Percentiles rank a stretch among this genome's conserved stretches.
These are phyloP conservation scores for Meda fulgida DNA, from an alignment of 2,797 vertebrate species.

Conservation along the genomic window DNA sequence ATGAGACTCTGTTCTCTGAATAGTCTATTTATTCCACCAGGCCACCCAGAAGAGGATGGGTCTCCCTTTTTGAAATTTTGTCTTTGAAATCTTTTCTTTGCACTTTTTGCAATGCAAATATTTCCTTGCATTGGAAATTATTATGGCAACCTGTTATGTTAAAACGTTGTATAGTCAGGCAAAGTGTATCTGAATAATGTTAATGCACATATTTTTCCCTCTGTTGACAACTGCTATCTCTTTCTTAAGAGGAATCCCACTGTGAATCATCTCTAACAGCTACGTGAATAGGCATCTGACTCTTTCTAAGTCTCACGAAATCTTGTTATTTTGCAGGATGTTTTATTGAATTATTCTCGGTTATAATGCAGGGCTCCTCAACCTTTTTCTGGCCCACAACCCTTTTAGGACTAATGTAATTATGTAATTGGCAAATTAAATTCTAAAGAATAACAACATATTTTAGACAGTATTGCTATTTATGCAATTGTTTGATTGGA, in stretches of 20 bases:
- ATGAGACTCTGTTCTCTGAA: background rate
- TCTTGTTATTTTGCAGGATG: background rate
- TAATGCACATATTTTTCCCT: background rate
- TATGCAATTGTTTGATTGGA: background rate
- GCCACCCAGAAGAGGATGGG: background rate
- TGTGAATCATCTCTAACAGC: background rate
- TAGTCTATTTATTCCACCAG: constrained; percentile 24
- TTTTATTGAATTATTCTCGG: background rate
- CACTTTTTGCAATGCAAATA: background rate
- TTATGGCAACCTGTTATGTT: background rate
- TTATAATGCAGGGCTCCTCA: background rate
- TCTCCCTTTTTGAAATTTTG: background rate
- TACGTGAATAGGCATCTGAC: background rate
- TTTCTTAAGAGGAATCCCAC: background rate
- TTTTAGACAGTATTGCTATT: background rate
- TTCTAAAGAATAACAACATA: background rate
- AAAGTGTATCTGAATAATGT: background rate
- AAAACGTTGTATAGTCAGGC: background rate
- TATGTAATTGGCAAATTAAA: background rate
- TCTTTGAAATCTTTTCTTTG: background rate
- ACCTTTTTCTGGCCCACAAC: background rate
- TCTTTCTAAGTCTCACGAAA: background rate
- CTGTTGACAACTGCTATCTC: background rate
- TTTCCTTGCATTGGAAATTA: background rate
- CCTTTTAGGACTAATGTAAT: background rate